These are phyloP conservation scores for Beroe forskalii DNA, from an alignment of 37 sponge, comb jelly and placozoan genomes.

Conservation along the genomic window DNA sequence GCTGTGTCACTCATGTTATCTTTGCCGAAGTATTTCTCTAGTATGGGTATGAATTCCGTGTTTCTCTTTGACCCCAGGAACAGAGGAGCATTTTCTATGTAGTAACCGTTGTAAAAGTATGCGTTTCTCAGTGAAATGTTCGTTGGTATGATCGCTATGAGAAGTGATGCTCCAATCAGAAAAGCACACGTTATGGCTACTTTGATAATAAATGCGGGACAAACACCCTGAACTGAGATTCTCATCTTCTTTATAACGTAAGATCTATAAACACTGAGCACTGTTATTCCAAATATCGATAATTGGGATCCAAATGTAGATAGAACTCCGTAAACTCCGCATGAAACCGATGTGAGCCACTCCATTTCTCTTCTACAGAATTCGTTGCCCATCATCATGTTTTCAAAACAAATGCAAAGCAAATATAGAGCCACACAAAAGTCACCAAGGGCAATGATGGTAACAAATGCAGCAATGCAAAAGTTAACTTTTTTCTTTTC, in stretches of 20 bases:
- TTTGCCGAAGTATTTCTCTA: background rate
- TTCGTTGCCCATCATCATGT: background rate
- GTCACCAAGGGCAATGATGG: slow-evolving; percentile 40
- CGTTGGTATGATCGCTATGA: slow-evolving; percentile 29
- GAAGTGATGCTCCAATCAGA: background rate
- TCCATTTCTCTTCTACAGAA: slow-evolving; percentile 20
- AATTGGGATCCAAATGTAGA: slow-evolving; percentile 54
- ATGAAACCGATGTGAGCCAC: slow-evolving; percentile 16
- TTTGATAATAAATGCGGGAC: background rate
- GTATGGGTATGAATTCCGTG: background rate
- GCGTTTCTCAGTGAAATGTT: background rate
- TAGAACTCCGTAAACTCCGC: slow-evolving; percentile 33
- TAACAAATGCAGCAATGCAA: background rate
- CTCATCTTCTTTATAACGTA: slow-evolving; percentile 13
- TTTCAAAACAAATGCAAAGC: slow-evolving; percentile 43
- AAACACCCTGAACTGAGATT: background rate
- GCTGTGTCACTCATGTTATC: background rate
- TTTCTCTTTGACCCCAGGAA: background rate
- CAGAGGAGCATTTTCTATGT: slow-evolving; percentile 35
- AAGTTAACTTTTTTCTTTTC: background rate
- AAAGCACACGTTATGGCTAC: background rate
- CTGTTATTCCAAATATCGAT: slow-evolving; percentile 15
- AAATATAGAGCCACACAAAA: slow-evolving; percentile 33
- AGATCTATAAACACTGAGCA: background rate
- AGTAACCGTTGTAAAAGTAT: slow-evolving; percentile 45